Evolutionary conservation across 2,797 vertebrate species (phyloP).

Genomic region (Sebastes baramenuke): DNA sequence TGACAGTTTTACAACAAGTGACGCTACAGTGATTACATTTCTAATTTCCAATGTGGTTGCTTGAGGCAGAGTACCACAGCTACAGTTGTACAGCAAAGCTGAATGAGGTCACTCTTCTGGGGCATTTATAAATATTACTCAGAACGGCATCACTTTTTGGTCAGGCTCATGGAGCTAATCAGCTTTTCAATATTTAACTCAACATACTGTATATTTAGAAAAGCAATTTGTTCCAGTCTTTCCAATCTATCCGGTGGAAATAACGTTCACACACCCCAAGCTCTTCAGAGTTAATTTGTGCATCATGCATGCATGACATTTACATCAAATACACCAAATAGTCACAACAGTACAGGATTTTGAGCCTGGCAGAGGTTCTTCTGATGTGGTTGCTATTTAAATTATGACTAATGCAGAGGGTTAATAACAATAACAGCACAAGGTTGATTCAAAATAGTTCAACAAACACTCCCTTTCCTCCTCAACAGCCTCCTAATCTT

Average conservation of each 20-base stretch:
- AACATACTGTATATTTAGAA: conserved; percentile 26
- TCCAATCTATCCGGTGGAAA: conserved; percentile 17
- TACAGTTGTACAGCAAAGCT: conserved; percentile 7
- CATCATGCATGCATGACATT: conserved; percentile 16
- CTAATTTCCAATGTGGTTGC: conserved; percentile 56
- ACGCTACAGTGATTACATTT: conserved; percentile 62
- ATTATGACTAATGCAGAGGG: not conserved
- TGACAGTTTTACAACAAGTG: conserved; percentile 43
- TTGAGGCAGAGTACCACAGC: conserved; percentile 16
- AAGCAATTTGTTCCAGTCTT: conserved; percentile 21
- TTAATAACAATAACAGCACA: not conserved
- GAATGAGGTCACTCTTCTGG: conserved; percentile 43
- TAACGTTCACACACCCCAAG: not conserved
- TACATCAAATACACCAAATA: conserved; percentile 10
- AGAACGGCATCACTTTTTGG: conserved; percentile 20
- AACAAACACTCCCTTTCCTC: not conserved
- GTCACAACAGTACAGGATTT: not conserved
- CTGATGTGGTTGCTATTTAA: not conserved
- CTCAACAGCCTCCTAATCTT: not conserved
- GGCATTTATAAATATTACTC: conserved; percentile 32
- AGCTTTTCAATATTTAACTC: conserved; percentile 28
- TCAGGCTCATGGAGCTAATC: conserved; percentile 30
- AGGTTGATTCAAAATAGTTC: not conserved
- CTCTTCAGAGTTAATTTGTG: not conserved
- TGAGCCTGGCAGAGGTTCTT: not conserved